Conservation (phyloP, 2,888 invertebrate species). For the Nomada goodeniana region DNA sequence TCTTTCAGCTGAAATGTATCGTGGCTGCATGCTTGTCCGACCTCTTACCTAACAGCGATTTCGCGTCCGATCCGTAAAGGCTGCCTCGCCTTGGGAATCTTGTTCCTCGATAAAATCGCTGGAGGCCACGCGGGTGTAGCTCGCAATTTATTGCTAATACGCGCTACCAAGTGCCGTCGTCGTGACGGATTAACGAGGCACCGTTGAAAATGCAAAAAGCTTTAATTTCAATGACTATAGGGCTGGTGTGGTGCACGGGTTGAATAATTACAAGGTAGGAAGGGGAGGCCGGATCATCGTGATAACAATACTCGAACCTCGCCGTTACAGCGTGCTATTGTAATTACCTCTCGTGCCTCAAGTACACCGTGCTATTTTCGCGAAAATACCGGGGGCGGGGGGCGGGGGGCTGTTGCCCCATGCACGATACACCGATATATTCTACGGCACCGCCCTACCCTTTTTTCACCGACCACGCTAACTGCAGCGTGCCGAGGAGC, state of each 20-base stretch:
- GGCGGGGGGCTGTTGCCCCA: constrained; percentile 13
- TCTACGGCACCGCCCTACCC: constrained; percentile 8
- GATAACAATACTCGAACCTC: constrained; percentile 68
- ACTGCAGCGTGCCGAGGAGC: constrained; percentile 16
- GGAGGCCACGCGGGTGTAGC: background rate
- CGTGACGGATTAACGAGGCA: constrained; percentile 68
- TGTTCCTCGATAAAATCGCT: constrained; percentile 35
- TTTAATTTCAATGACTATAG: constrained; percentile 68
- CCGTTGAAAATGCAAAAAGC: constrained; percentile 65
- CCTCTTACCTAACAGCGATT: background rate
- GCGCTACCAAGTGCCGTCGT: constrained; percentile 50
- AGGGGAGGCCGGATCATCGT: constrained; percentile 60
- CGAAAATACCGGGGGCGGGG: constrained; percentile 52
- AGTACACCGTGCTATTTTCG: constrained; percentile 65
- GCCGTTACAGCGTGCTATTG: constrained; percentile 63
- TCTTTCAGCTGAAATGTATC: too few relatives aligned
- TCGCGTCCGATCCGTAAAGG: constrained; percentile 1
- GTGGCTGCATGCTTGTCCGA: too few relatives aligned
- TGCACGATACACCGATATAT: constrained; percentile 9
- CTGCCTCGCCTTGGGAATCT: constrained; percentile 13
- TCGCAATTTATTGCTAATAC: constrained; percentile 59
- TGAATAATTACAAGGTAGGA: constrained; percentile 63
- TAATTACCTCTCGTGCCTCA: constrained; percentile 67
- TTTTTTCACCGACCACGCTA: constrained; percentile 12
- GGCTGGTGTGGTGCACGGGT: constrained; percentile 26